These are phyloP conservation scores for Crotalus horridus DNA, from an alignment of 2,113 vertebrate species.

Conservation along the genomic window DNA sequence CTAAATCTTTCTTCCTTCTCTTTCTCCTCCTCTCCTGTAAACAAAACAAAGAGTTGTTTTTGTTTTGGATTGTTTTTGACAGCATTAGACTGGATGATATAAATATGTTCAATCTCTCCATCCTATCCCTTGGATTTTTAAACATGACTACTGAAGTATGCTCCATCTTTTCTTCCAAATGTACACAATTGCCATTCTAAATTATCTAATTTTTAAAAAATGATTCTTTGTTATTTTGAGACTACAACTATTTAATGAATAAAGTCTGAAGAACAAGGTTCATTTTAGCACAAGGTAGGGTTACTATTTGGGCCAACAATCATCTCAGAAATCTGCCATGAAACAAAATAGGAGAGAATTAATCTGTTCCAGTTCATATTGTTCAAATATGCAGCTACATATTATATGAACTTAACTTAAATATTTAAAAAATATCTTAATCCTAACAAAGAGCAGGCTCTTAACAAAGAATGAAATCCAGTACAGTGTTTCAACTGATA, in stretches of 20 bases:
- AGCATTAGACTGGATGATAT: background rate
- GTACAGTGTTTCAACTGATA: background rate
- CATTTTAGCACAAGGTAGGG: background rate
- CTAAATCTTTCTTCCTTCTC: background rate
- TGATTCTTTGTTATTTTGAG: background rate
- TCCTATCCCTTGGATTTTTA: background rate
- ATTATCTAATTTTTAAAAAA: background rate
- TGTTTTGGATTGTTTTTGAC: background rate
- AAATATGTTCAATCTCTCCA: background rate
- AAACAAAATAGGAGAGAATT: background rate
- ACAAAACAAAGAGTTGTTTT: conserved; percentile 10
- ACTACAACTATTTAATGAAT: background rate
- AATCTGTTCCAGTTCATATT: background rate
- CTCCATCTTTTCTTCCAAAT: background rate
- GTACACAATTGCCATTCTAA: background rate
- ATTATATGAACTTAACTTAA: background rate
- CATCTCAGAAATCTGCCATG: background rate
- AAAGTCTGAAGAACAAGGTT: background rate
- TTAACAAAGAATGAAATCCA: background rate
- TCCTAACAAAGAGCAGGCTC: background rate
- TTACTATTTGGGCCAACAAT: background rate
- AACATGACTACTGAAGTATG: background rate
- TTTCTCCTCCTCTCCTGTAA: background rate
- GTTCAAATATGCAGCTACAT: background rate
- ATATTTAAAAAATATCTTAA: background rate